Conservation (phyloP, 2,113 vertebrate species). For the Condylura cristata region DNA sequence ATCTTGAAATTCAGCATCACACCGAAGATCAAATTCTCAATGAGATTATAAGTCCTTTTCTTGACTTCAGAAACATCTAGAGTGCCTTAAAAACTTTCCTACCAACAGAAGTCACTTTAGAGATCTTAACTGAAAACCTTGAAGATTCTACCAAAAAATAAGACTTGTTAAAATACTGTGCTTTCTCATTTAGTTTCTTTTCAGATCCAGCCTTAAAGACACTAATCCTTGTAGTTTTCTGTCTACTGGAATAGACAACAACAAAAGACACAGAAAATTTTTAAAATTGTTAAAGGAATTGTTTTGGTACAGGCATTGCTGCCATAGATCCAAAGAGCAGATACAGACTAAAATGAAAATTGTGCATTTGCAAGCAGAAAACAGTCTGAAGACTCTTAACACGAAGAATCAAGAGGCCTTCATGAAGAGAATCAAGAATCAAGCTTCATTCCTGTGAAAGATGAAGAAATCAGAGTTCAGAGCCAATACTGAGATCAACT, state of each 20-base stretch:
- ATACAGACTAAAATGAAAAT: neutral
- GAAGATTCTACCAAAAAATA: neutral
- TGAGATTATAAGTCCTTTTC: neutral
- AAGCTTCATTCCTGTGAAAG: neutral
- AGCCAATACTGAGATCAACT: neutral
- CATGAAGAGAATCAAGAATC: too few species aligned
- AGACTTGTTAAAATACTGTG: neutral
- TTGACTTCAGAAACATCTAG: neutral
- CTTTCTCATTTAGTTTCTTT: neutral
- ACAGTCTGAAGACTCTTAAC: neutral
- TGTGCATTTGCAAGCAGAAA: neutral
- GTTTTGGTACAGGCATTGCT: neutral
- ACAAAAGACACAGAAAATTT: neutral
- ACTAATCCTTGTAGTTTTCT: neutral
- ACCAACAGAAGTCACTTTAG: neutral
- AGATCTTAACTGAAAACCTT: neutral
- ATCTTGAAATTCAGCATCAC: constrained; percentile 9
- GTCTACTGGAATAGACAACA: neutral
- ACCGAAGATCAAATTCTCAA: neutral
- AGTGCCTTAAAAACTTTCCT: neutral
- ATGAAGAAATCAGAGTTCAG: neutral
- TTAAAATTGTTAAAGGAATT: neutral
- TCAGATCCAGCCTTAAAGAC: neutral
- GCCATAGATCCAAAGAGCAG: neutral
- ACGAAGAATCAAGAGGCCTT: too few species aligned